Evolutionary conservation across 2,113 vertebrate genomes (phyloP).

Genomic region (Eonycteris spelaea): DNA sequence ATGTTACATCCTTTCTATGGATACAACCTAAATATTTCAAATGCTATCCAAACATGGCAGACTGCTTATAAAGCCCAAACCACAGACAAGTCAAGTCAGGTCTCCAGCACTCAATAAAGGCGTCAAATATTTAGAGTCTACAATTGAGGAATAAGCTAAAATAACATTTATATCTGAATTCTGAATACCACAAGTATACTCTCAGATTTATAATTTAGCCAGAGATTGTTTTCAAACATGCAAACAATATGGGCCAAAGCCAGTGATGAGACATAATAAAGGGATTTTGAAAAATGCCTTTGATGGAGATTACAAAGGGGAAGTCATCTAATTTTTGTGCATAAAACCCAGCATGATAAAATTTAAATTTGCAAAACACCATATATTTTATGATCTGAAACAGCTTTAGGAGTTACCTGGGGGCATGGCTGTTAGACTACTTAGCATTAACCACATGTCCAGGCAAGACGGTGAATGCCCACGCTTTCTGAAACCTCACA

Average conservation of each 20-base stretch:
- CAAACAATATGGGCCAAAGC: conserved; percentile 50
- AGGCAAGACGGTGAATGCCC: conserved; percentile 58
- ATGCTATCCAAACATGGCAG: not conserved
- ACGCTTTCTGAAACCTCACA: conserved; percentile 60
- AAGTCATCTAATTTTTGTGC: conserved; percentile 52
- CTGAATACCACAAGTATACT: conserved; percentile 15
- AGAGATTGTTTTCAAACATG: conserved; percentile 56
- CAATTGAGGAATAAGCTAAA: conserved; percentile 64
- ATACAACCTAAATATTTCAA: not conserved
- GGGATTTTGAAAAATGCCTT: conserved; percentile 47
- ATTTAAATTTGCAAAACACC: conserved; percentile 77
- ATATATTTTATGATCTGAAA: conserved; percentile 72
- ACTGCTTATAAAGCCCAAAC: conserved; percentile 51
- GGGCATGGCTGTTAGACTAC: conserved; percentile 32
- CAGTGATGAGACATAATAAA: not conserved
- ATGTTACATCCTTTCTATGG: conserved; percentile 13
- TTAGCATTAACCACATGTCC: conserved; percentile 72
- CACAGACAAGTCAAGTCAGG: conserved; percentile 52
- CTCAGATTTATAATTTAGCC: conserved; percentile 45
- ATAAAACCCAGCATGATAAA: conserved; percentile 62
- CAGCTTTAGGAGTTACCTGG: conserved; percentile 75
- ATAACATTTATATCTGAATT: conserved; percentile 48
- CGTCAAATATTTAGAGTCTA: conserved; percentile 30
- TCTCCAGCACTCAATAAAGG: not conserved
- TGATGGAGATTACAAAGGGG: conserved; percentile 48